These are phyloP conservation scores for Micrasema longulum DNA, from an alignment of 1,140 invertebrate species.

Conservation along the genomic window DNA sequence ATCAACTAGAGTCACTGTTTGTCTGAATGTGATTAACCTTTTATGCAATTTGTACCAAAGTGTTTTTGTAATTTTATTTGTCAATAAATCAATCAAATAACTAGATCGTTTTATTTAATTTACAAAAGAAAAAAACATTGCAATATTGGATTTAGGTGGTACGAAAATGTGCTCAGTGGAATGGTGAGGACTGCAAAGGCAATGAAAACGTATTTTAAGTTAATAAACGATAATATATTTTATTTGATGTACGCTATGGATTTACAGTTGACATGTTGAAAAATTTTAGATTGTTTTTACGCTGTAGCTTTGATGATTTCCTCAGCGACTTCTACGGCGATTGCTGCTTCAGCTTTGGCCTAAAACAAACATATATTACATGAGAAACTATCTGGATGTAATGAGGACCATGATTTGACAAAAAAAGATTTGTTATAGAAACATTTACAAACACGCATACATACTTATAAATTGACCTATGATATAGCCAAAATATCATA, in stretches of 20 bases:
- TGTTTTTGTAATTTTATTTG: conserved; percentile 59
- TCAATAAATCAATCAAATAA: conserved; percentile 52
- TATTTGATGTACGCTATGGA: conserved; percentile 29
- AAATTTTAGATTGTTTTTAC: conserved; percentile 44
- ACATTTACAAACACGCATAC: too few species aligned
- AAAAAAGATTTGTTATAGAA: too few species aligned
- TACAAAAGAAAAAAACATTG: background rate
- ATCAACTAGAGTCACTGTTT: background rate
- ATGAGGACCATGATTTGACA: too few species aligned
- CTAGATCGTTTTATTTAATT: background rate
- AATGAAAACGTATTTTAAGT: conserved; percentile 5
- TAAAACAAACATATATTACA: conserved; percentile 62
- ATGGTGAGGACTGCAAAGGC: background rate
- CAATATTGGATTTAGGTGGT: too few species aligned
- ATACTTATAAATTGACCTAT: too few species aligned
- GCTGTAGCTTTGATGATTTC: conserved; percentile 86
- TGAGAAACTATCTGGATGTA: too few species aligned
- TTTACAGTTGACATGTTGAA: conserved; percentile 15
- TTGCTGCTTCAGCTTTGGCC: conserved; percentile 92
- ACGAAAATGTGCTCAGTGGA: background rate
- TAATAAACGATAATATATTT: conserved; percentile 25
- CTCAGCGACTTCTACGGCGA: conserved; percentile 95
- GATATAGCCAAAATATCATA: too few species aligned
- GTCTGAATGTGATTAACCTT: conserved; percentile 34
- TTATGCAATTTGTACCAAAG: conserved; percentile 66